Conservation (phyloP, 2,797 vertebrate genomes). For the Pygocentrus nattereri region DNA sequence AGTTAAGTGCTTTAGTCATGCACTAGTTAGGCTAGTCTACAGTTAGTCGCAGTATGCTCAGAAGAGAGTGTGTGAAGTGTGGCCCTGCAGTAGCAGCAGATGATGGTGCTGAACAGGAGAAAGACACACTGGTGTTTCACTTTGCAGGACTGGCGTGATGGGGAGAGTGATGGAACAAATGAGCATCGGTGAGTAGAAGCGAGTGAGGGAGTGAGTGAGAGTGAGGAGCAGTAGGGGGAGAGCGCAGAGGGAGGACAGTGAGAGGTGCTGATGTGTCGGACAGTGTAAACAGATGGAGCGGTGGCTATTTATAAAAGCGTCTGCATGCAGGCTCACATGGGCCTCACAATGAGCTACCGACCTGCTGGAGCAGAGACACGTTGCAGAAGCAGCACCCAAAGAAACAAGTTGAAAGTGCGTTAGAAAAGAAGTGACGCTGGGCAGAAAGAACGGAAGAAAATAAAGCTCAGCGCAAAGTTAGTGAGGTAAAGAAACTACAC, state of each 20-base stretch:
- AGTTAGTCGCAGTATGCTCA: not conserved
- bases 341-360: constrained; percentile 40
- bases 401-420: not conserved
- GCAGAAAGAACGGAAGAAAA: not conserved
- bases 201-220: not conserved
- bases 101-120: constrained; percentile 14
- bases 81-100: not conserved
- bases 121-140: constrained; percentile 10
- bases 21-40: not conserved
- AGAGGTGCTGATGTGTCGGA: constrained; percentile 81
- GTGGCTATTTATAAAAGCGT: constrained; percentile 80
- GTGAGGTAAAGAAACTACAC: not conserved
- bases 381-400: not conserved
- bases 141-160: not conserved
- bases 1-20: no score
- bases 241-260: constrained; percentile 37
- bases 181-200: not conserved
- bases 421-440: not conserved
- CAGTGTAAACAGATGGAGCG: constrained; percentile 78
- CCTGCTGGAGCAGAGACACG: not conserved
- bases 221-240: not conserved
- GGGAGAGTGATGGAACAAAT: constrained; percentile 12
- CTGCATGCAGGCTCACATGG: constrained; percentile 75
- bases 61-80: not conserved
- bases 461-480: not conserved